Percentiles rank a stretch among this genome's conserved stretches.
phyloP scores from a whole-genome alignment of 37 sponge, comb jelly and placozoan genomes.

The Corticium candelabrum region DNA sequence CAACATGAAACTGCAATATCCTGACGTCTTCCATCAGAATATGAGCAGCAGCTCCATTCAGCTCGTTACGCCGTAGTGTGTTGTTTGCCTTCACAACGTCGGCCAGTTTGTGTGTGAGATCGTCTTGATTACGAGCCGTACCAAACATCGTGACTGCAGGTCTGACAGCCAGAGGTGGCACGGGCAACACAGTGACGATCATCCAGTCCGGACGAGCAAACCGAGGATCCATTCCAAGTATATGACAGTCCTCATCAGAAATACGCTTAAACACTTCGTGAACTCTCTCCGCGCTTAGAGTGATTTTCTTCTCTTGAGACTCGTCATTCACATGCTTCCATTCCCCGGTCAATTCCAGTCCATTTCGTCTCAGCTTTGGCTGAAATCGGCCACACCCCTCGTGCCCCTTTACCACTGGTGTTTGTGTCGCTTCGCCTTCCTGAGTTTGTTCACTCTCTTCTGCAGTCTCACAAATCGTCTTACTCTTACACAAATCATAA shows the following conservation, averaged over 20 bases:
- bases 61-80: conserved; percentile 83
- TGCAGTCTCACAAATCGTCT: conserved; percentile 70
- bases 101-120: conserved; percentile 95
- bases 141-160: conserved; percentile 94
- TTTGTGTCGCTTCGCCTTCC: neutral
- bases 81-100: conserved; percentile 98
- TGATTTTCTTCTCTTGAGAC: conserved; percentile 89
- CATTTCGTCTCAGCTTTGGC: conserved; percentile 62
- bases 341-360: conserved; percentile 88
- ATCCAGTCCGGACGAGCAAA: conserved; percentile 96
- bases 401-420: conserved; percentile 24
- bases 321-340: conserved; percentile 90
- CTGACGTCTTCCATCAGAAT: conserved; percentile 90
- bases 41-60: conserved; percentile 96
- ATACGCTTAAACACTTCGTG: conserved; percentile 91
- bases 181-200: conserved; percentile 85
- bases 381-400: conserved; percentile 91
- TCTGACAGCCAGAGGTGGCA: conserved; percentile 91
- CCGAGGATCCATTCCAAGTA: conserved; percentile 83
- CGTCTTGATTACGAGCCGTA: conserved; percentile 35
- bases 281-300: conserved; percentile 80
- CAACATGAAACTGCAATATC: conserved; percentile 97
- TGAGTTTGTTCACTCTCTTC: conserved; percentile 19
- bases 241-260: conserved; percentile 77
- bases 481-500: conserved; percentile 76